These are phyloP conservation scores for Epinotia ramella DNA, from an alignment of 2,888 invertebrate species.

Conservation along the genomic window DNA sequence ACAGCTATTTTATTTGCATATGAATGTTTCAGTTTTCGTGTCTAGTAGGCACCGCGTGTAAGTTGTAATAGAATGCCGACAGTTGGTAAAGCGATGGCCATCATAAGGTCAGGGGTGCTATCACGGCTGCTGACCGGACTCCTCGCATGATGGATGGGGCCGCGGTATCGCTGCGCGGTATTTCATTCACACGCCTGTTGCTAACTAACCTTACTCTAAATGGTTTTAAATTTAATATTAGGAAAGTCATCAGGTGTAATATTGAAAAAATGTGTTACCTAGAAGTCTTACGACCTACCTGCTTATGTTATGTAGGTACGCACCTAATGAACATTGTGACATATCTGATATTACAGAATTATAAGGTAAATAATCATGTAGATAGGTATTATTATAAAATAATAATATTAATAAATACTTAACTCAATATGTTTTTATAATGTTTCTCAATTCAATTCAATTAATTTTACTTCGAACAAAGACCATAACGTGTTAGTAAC, in stretches of 20 bases:
- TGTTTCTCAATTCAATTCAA: no score
- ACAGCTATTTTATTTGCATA: background rate
- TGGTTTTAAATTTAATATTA: background rate
- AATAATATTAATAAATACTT: no score
- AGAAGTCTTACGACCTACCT: background rate
- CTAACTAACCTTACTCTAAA: background rate
- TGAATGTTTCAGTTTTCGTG: background rate
- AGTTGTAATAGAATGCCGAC: background rate
- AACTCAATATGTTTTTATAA: no score
- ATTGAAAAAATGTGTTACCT: background rate
- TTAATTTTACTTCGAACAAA: no score
- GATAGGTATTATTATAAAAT: no score
- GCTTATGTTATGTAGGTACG: no score
- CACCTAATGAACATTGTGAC: no score
- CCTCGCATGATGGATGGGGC: constrained; percentile 26
- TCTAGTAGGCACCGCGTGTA: background rate
- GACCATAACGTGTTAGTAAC: no score
- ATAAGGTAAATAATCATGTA: no score
- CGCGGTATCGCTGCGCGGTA: constrained; percentile 4
- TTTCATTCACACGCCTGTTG: constrained; percentile 22
- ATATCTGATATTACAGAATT: no score
- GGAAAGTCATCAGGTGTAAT: background rate
- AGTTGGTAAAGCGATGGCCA: constrained; percentile 36
- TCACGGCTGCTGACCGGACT: background rate
- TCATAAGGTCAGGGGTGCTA: constrained; percentile 38